A percentile compares a stretch with the other conserved stretches of the same genome.
phyloP scores from a whole-genome alignment of 2,888 invertebrate genomes.

The Limnephilus rhombicus region DNA sequence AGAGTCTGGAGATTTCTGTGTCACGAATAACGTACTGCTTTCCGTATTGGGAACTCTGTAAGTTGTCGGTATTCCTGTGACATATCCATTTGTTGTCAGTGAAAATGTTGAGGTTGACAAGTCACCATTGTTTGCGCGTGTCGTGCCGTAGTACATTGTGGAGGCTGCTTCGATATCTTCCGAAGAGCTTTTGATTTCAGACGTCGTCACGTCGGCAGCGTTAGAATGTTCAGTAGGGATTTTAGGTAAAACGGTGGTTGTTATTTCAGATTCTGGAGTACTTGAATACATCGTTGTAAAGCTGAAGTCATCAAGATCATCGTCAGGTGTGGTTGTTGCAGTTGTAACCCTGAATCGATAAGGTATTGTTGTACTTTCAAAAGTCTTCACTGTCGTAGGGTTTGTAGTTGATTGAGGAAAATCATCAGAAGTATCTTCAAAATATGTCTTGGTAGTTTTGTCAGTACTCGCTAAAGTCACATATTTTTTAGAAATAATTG shows the following conservation, averaged over 20 bases:
- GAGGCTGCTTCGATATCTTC: constrained; percentile 59
- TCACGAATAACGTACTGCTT: not conserved
- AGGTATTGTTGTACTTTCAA: constrained; percentile 62
- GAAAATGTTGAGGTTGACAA: constrained; percentile 52
- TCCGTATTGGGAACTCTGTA: constrained; percentile 7
- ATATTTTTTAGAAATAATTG: constrained; percentile 46
- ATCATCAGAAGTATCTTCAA: not conserved
- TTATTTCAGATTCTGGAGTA: constrained; percentile 66
- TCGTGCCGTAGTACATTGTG: constrained; percentile 59
- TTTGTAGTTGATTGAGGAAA: constrained; percentile 14
- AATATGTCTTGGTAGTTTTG: not conserved
- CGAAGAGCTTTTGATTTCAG: constrained; percentile 31
- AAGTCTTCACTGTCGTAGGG: not conserved
- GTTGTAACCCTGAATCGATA: constrained; percentile 68
- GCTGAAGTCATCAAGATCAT: constrained; percentile 58
- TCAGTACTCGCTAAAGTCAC: constrained; percentile 67
- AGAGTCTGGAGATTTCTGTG: constrained; percentile 58
- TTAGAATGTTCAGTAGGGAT: constrained; percentile 65
- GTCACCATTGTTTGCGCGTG: constrained; percentile 30
- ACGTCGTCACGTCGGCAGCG: constrained; percentile 51
- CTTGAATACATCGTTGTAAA: constrained; percentile 62
- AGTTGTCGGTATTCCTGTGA: not conserved
- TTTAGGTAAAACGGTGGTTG: constrained; percentile 66
- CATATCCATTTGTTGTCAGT: constrained; percentile 30
- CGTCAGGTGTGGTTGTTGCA: constrained; percentile 59